Evolutionary conservation across 2,888 invertebrate genomes (phyloP).

Genomic region (Agrotis clavis): DNA sequence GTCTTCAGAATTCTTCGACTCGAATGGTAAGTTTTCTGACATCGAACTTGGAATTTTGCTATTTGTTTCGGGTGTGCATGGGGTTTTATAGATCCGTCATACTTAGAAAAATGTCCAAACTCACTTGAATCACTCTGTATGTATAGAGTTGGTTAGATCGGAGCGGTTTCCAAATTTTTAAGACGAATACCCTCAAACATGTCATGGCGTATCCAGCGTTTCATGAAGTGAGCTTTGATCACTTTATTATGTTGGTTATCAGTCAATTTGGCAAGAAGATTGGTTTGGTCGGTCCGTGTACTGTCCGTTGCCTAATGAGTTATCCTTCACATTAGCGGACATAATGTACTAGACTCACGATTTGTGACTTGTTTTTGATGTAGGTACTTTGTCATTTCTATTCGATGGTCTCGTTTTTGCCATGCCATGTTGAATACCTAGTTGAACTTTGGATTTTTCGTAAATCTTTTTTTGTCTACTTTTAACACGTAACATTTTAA

Average conservation of each 20-base stretch:
- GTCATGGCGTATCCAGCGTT: constrained; percentile 58
- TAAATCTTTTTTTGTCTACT: constrained; percentile 19
- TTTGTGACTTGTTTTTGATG: constrained; percentile 43
- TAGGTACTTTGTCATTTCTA: constrained; percentile 52
- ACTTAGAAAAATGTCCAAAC: constrained; percentile 46
- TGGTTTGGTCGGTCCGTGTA: constrained; percentile 65
- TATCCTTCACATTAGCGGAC: constrained; percentile 42
- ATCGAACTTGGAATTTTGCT: constrained; percentile 74
- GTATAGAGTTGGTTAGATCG: constrained; percentile 66
- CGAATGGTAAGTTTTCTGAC: constrained; percentile 78
- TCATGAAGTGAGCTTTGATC: constrained; percentile 44
- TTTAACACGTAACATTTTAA: background rate
- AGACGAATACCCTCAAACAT: constrained; percentile 59
- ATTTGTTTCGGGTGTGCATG: constrained; percentile 78
- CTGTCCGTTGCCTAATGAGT: constrained; percentile 48
- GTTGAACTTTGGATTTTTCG: constrained; percentile 39
- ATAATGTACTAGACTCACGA: constrained; percentile 37
- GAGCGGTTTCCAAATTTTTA: constrained; percentile 57
- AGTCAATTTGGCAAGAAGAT: constrained; percentile 61
- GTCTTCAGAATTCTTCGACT: constrained; percentile 64
- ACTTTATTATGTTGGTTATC: constrained; percentile 45
- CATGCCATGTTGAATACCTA: constrained; percentile 46
- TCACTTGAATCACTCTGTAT: constrained; percentile 59
- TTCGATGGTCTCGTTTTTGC: constrained; percentile 48
- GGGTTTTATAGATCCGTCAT: constrained; percentile 68